Evolutionary conservation across 2,797 vertebrate species (phyloP).

Genomic region (Melanogrammus aeglefinus): DNA sequence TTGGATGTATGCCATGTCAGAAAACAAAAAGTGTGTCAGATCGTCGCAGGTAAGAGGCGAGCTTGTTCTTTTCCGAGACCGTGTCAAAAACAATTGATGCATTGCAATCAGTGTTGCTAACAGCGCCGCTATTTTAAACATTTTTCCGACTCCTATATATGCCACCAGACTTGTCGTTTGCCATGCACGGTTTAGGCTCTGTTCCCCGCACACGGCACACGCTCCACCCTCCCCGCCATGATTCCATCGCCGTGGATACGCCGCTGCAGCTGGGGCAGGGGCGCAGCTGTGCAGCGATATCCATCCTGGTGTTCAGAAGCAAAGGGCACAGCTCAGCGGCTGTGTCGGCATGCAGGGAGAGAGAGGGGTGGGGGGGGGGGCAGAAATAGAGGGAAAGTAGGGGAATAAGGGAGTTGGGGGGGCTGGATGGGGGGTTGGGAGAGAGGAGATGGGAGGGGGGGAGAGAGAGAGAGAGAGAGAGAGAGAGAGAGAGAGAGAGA

Average conservation of each 20-base stretch:
- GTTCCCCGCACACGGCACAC: neutral
- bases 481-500: too few species aligned
- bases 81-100: neutral
- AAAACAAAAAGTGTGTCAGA: too few species aligned
- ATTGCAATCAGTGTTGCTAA: neutral
- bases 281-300: slow-evolving; percentile 47
- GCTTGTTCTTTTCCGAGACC: too few species aligned
- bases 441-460: neutral
- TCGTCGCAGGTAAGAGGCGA: too few species aligned
- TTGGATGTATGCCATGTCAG: neutral
- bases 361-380: neutral
- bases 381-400: neutral
- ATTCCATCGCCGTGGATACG: slow-evolving; percentile 8
- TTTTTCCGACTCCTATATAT: neutral
- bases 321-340: slow-evolving; percentile 11
- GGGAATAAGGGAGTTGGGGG: neutral
- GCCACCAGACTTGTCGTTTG: neutral
- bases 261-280: slow-evolving; percentile 35
- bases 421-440: too few species aligned
- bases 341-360: neutral
- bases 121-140: neutral
- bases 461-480: neutral
- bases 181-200: neutral
- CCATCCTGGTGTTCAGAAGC: slow-evolving; percentile 48
- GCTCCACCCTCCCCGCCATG: neutral